Conservation (phyloP, 2,888 invertebrate genomes). For the Chrysodeixis includens region DNA sequence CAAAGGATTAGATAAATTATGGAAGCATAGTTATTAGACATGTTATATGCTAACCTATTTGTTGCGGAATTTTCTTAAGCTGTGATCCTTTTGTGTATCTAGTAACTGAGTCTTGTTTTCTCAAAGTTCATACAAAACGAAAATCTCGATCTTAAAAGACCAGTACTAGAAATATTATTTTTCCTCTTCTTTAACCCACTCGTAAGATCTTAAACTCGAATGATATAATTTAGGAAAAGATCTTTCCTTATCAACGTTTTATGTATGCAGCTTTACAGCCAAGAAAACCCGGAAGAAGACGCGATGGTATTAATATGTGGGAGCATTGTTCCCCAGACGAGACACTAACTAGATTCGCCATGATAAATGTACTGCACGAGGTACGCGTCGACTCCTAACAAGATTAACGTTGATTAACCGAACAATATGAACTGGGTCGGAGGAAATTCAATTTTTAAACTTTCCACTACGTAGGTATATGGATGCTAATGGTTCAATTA, state of each 20-base stretch:
- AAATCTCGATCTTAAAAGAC: too few species aligned
- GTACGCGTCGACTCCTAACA: conserved; percentile 63
- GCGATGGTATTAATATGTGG: conserved; percentile 39
- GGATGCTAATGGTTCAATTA: conserved; percentile 44
- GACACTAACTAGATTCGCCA: conserved; percentile 64
- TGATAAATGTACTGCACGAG: conserved; percentile 64
- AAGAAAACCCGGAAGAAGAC: conserved; percentile 23
- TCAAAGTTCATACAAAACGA: too few species aligned
- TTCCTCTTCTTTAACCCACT: neutral
- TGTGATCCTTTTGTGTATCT: neutral
- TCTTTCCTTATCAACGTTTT: neutral
- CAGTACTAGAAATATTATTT: too few species aligned
- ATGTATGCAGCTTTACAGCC: conserved; percentile 9
- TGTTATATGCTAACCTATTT: too few species aligned
- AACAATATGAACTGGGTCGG: conserved; percentile 75
- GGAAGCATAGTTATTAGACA: too few species aligned
- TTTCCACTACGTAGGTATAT: conserved; percentile 50
- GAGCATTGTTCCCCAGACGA: conserved; percentile 52
- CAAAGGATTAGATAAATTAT: too few species aligned
- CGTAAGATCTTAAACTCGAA: neutral
- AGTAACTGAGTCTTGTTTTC: too few species aligned
- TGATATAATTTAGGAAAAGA: neutral
- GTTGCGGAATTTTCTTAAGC: neutral
- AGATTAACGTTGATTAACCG: conserved; percentile 75
- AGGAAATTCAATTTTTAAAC: conserved; percentile 72